Evolutionary conservation across 1,140 invertebrate genomes (phyloP), one percentile per base, ranked within the genome.

Genomic region (Eueides isabella): DNA sequence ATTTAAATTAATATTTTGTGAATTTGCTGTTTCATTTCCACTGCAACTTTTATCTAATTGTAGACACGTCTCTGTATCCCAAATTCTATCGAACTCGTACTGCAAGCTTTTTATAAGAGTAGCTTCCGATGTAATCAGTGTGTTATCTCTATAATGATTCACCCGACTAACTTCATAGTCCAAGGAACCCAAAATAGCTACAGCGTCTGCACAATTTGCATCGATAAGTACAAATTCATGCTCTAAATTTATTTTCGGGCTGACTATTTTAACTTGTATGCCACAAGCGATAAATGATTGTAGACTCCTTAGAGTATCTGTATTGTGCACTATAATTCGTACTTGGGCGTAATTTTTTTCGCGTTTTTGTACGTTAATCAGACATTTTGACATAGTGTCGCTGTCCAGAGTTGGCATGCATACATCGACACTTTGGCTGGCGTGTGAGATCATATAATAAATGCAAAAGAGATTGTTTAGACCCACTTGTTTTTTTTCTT

Each of bases 191-290:
- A 92, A 68, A 28, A 90, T 75, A 19, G 85, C 88, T 26, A 91
- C 74, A 29, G 83, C 82, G 23, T 86, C 83, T 0, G 28, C 35
- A 14, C 44, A 66, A 35, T 75, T 64, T 14, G 79, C 83, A 64
- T 92, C 87, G 26, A 92, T 77, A n/a, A 92, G 74, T 66, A 88
- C 77, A 64, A 90, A 91, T 64, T 91, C 85, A 67, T 92, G 86
- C 67, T 83, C 83, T 41, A 91, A 44, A 41, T 77, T 73, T 2
- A 87, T 74, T 14, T 64, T 38, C 2, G 82, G 76, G 14, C 79
- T 77, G 7, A 89, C 80, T 6, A 84, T 61, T 74, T 88, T 90
- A 5, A 91, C 82, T 68, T 84, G 77, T 3, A 91, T 85, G 4
- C 84, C 86, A 38, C 74, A 68, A 48, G 83, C 65, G 9, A 71